Percentiles rank a stretch among this genome's conserved stretches.
Evolutionary conservation across 2,113 vertebrate species (phyloP).

Genomic region (Tenrec ecaudatus): DNA sequence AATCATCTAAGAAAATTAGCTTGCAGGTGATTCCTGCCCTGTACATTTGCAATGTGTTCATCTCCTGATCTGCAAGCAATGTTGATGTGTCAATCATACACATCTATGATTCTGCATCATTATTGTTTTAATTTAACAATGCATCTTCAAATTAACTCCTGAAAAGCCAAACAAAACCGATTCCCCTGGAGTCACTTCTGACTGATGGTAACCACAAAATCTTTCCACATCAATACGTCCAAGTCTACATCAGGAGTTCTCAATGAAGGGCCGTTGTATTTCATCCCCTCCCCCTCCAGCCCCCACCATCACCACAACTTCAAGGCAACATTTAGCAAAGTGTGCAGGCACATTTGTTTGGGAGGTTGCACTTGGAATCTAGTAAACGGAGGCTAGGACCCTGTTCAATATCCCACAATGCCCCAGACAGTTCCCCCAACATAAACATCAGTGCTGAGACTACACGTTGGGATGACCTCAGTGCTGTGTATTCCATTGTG

Average conservation of each 20-base stretch:
- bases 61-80: neutral
- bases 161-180: neutral
- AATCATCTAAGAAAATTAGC: neutral
- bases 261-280: neutral
- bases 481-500: neutral
- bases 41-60: neutral
- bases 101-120: constrained; percentile 5
- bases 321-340: neutral
- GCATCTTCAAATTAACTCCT: neutral
- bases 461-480: neutral
- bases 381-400: neutral
- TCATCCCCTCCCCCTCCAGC: too few relatives aligned
- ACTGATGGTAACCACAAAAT: neutral
- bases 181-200: neutral
- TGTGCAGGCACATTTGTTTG: neutral
- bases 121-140: neutral
- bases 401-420: neutral
- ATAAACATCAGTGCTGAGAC: neutral
- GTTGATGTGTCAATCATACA: neutral
- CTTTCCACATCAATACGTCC: neutral
- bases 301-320: neutral
- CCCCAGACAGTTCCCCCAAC: neutral
- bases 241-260: neutral
- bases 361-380: neutral
- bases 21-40: neutral